Evolutionary conservation across 2,797 vertebrate genomes (phyloP).

Genomic region (Sebastes iracundus): DNA sequence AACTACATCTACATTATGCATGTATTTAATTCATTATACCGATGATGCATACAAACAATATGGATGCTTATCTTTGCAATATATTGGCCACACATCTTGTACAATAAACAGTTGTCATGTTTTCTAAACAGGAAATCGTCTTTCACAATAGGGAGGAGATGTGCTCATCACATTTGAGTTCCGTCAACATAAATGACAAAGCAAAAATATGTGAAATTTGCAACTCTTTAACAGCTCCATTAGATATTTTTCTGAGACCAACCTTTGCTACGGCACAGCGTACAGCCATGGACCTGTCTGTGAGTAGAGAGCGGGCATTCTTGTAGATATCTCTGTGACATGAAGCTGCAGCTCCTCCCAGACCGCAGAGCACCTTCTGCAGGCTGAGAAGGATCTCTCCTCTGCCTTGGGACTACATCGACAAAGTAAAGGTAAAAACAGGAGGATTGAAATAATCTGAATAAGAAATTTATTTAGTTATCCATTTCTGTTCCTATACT

Average conservation of each 20-base stretch:
- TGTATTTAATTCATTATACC: not conserved
- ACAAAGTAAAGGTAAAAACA: not conserved
- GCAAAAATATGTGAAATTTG: not conserved
- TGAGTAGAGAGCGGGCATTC: conserved; percentile 94
- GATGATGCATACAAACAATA: not conserved
- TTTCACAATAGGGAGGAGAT: conserved; percentile 4
- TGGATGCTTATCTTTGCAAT: not conserved
- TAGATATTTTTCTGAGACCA: conserved; percentile 21
- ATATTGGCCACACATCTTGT: not conserved
- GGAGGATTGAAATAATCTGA: not conserved
- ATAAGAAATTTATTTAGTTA: not conserved
- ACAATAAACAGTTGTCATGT: not conserved
- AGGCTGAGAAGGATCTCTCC: conserved; percentile 97
- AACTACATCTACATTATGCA: not conserved
- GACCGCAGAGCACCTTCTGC: conserved; percentile 93
- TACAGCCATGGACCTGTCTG: conserved; percentile 97
- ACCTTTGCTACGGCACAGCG: conserved; percentile 97
- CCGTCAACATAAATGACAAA: not conserved
- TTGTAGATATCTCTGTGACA: conserved; percentile 99
- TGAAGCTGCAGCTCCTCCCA: conserved; percentile 95
- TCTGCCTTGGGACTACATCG: conserved; percentile 92
- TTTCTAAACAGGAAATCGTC: conserved; percentile 14
- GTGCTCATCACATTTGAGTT: not conserved
- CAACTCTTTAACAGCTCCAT: not conserved
- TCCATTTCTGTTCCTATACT: not conserved